These are phyloP conservation scores for Tenualosa ilisha DNA, from an alignment of 2,797 vertebrate species.

Conservation along the genomic window DNA sequence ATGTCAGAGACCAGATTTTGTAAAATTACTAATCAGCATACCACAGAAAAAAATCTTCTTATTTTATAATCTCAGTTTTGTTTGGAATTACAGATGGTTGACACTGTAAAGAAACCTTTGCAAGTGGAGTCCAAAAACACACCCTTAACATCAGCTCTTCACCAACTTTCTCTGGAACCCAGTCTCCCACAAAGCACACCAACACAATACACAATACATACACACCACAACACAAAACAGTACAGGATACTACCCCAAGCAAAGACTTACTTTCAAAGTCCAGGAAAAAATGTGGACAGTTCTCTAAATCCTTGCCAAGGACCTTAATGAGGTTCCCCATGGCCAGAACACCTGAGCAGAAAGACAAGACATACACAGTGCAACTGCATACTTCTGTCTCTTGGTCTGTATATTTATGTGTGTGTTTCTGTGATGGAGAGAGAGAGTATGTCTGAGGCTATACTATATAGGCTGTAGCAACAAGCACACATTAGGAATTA, in stretches of 20 bases:
- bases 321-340: slow-evolving; percentile 99
- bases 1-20: background rate
- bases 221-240: slow-evolving; percentile 32
- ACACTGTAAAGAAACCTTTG: background rate
- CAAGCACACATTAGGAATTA: background rate
- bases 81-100: background rate
- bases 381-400: slow-evolving; percentile 33
- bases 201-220: slow-evolving; percentile 48
- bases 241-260: slow-evolving; percentile 47
- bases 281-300: slow-evolving; percentile 99
- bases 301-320: slow-evolving; percentile 98
- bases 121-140: background rate
- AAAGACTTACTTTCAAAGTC: slow-evolving; percentile 97
- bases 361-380: slow-evolving; percentile 81
- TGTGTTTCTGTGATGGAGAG: background rate
- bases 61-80: slow-evolving; percentile 36
- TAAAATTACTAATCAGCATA: background rate
- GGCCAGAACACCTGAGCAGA: slow-evolving; percentile 87
- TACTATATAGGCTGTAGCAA: background rate
- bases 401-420: background rate
- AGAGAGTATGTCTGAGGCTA: background rate
- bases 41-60: slow-evolving; percentile 45
- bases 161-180: slow-evolving; percentile 51
- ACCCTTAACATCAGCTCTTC: background rate
- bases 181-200: slow-evolving; percentile 48